Base-by-base conservation (phyloP, 2,113 vertebrate species). In the Varanus salvator region DNA sequence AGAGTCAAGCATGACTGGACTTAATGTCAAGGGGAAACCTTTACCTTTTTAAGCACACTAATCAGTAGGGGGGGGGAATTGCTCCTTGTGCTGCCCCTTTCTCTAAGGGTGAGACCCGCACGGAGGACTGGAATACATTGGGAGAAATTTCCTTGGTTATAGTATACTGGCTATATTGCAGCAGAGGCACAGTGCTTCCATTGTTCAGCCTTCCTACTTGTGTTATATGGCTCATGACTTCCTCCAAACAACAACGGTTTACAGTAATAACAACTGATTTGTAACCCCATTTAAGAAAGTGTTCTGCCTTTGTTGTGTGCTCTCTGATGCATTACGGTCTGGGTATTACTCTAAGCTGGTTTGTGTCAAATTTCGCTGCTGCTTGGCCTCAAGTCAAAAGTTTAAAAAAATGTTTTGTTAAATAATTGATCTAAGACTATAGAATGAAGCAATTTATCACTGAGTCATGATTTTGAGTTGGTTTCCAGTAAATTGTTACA, bases 401-500 rank as follows among this genome's bases (percentile, higher is more conserved):
- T 77, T 11, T 3, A 94, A 94, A 54, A 80, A 87, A 57, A 95
- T 84, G 84, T 29, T 95, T 92, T 93, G 91, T 89, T 94, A 93
- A 93, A 93, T 93, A 86, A 68, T 87, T 96, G 84, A 81, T 77
- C 48, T 74, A 93, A 94, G 71, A 91, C 76, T 91, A 50, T 86
- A 93, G 87, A 93, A 95, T 77, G 71, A 91, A 81, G 82, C 80
- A 82, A 95, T 92, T 85, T 90, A 94, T 95, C 87, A 94, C 80
- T 66, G 75, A 93, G 89, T 87, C 91, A 95, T 86, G 71, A 87
- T 92, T 95, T 96, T 96, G 34, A 86, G 83, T 87, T 94, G 93
- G 75, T 91, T 95, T 94, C 89, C 86, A 95, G 75, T 92, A 95
- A 92, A 76, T 89, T 92, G 93, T 90, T 96, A 86, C 91, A 95